These are phyloP conservation scores for Mayetiola destructor DNA, from an alignment of 2,888 invertebrate genomes.

Conservation along the genomic window DNA sequence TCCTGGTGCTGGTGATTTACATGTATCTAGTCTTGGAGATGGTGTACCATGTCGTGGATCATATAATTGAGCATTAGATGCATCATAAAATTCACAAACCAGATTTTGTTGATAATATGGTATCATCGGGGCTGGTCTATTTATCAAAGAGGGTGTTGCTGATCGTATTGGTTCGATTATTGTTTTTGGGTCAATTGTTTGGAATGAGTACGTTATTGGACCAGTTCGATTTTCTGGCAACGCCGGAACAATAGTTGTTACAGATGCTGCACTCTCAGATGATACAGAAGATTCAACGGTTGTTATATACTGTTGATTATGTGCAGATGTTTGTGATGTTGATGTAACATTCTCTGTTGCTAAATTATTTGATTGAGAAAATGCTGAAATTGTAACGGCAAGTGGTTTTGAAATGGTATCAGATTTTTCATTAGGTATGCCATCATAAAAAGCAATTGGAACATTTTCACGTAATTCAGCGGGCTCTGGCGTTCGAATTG, in stretches of 20 bases:
- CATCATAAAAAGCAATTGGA: slow-evolving; percentile 35
- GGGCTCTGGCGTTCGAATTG: slow-evolving; percentile 42
- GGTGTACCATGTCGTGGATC: slow-evolving; percentile 48
- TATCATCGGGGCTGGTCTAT: slow-evolving; percentile 54
- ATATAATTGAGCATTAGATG: slow-evolving; percentile 44
- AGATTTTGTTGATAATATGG: slow-evolving; percentile 68
- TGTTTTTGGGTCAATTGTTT: background rate
- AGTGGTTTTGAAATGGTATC: slow-evolving; percentile 25
- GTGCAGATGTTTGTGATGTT: too few species aligned
- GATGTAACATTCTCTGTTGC: background rate
- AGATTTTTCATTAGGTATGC: slow-evolving; percentile 21
- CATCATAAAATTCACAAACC: slow-evolving; percentile 48
- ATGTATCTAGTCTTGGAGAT: slow-evolving; percentile 51
- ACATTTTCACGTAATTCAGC: slow-evolving; percentile 37
- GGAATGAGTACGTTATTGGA: slow-evolving; percentile 43
- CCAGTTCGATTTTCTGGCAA: slow-evolving; percentile 37
- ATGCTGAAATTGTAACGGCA: slow-evolving; percentile 18
- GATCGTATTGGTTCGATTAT: background rate
- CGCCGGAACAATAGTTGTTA: slow-evolving; percentile 24
- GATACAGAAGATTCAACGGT: slow-evolving; percentile 16
- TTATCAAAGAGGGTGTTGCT: slow-evolving; percentile 52
- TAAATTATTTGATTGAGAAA: too few species aligned
- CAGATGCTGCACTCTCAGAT: slow-evolving; percentile 21
- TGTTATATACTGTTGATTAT: slow-evolving; percentile 26
- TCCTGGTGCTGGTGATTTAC: slow-evolving; percentile 55